phyloP scores from a whole-genome alignment of 1,140 invertebrate genomes.

The Pectinophora gossypiella region DNA sequence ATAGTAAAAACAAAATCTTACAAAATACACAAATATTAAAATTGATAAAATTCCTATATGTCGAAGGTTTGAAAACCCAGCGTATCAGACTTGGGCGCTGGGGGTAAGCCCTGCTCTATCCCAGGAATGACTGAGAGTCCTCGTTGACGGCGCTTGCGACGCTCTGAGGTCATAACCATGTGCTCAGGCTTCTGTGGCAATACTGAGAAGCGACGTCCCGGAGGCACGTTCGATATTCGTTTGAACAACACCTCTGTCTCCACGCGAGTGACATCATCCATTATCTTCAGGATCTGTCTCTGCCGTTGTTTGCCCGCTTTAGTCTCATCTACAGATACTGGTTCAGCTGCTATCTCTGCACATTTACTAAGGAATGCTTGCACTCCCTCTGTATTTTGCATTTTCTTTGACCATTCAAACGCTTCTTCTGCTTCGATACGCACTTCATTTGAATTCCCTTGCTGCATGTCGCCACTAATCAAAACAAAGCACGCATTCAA shows the following conservation, averaged over 20 bases:
- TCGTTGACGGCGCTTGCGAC: background rate
- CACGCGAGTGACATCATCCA: background rate
- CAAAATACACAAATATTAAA: no score
- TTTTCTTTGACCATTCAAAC: constrained; percentile 11
- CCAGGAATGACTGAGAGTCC: constrained; percentile 4
- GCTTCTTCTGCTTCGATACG: constrained; percentile 19
- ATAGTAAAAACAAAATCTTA: no score
- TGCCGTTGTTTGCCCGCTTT: background rate
- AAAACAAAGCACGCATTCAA: constrained; percentile 41
- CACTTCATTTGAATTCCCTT: constrained; percentile 43
- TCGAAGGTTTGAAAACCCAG: background rate
- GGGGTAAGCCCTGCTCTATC: background rate
- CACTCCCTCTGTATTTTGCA: constrained; percentile 9
- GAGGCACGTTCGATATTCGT: constrained; percentile 2
- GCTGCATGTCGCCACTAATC: constrained; percentile 31
- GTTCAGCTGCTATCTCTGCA: background rate
- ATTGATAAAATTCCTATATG: background rate
- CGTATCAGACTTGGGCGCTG: background rate
- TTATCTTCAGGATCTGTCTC: background rate
- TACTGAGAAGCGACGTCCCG: constrained; percentile 3
- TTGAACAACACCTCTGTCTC: constrained; percentile 8
- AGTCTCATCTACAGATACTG: background rate
- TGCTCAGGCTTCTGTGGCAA: background rate
- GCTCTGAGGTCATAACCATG: background rate
- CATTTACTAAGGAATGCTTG: constrained; percentile 3